Evolutionary conservation across 2,797 vertebrate species (phyloP).

Genomic region (Schizopygopsis malacanthus): DNA sequence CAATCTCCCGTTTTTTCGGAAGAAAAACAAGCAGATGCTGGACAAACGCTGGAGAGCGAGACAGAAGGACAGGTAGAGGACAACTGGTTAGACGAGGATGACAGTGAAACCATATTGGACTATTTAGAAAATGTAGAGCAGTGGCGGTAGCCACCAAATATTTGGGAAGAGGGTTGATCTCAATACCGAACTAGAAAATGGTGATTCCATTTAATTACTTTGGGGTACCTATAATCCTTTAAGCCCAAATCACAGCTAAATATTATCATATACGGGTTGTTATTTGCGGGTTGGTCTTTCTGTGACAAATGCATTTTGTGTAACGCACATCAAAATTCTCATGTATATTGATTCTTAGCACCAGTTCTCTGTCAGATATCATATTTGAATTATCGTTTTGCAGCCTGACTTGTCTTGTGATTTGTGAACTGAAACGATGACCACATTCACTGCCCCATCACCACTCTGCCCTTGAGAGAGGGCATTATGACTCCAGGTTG

Average conservation of each 20-base stretch:
- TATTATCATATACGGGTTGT: slow-evolving; percentile 43
- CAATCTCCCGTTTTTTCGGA: slow-evolving; percentile 38
- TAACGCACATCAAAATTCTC: slow-evolving; percentile 1
- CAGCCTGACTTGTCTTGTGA: slow-evolving; percentile 9
- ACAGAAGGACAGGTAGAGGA: slow-evolving; percentile 58
- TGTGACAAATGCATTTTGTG: slow-evolving; percentile 16
- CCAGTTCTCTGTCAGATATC: slow-evolving; percentile 17
- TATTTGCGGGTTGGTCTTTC: slow-evolving; percentile 5
- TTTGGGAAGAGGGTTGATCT: background rate
- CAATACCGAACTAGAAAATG: slow-evolving; percentile 4
- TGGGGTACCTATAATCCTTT: slow-evolving; percentile 21
- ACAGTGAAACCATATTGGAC: slow-evolving; percentile 74
- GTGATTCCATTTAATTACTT: slow-evolving; percentile 18
- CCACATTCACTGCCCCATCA: background rate
- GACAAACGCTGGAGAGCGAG: slow-evolving; percentile 59
- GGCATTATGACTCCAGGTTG: background rate
- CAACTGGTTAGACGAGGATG: slow-evolving; percentile 78
- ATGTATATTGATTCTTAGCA: background rate
- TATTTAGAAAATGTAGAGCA: slow-evolving; percentile 92
- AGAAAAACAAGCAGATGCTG: slow-evolving; percentile 26
- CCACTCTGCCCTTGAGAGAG: slow-evolving; percentile 1
- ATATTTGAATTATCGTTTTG: slow-evolving; percentile 12
- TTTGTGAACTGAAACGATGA: background rate
- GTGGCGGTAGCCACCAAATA: slow-evolving; percentile 77
- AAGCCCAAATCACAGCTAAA: slow-evolving; percentile 28